Percentiles rank a stretch among this genome's conserved stretches.
These are phyloP conservation scores for Phortica magna DNA, from an alignment of 2,888 invertebrate genomes.

Conservation along the genomic window DNA sequence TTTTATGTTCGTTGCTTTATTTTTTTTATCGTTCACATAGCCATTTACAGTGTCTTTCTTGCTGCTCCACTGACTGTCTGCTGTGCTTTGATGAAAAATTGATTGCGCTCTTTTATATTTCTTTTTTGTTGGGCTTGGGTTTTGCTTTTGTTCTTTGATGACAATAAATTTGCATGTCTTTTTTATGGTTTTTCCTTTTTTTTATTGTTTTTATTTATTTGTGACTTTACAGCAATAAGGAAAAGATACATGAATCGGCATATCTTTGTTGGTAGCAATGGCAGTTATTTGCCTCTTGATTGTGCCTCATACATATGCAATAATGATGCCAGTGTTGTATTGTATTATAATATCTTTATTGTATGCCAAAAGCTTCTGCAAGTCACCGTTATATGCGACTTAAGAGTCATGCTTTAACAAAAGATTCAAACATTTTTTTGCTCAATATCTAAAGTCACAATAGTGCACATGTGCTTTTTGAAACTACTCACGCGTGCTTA, in stretches of 20 bases:
- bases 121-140: constrained; percentile 10
- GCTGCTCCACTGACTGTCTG: constrained; percentile 38
- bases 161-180: constrained; percentile 7
- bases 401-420: too few species aligned
- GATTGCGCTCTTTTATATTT: constrained; percentile 58
- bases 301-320: background rate
- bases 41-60: background rate
- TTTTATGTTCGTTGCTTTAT: background rate
- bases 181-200: background rate
- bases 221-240: background rate
- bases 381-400: too few species aligned
- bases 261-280: background rate
- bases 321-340: background rate
- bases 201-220: background rate
- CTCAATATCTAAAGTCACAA: too few species aligned
- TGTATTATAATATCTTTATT: too few species aligned
- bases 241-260: background rate
- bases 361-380: too few species aligned
- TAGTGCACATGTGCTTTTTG: too few species aligned
- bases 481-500: too few species aligned
- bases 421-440: too few species aligned
- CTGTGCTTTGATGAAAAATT: constrained; percentile 67
- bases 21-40: background rate
- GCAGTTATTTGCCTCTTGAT: background rate
- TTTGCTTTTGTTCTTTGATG: constrained; percentile 1